Evolutionary conservation across 2,888 invertebrate species (phyloP), one percentile per base, ranked within the genome.

Genomic region (Zeuzera pyrina): DNA sequence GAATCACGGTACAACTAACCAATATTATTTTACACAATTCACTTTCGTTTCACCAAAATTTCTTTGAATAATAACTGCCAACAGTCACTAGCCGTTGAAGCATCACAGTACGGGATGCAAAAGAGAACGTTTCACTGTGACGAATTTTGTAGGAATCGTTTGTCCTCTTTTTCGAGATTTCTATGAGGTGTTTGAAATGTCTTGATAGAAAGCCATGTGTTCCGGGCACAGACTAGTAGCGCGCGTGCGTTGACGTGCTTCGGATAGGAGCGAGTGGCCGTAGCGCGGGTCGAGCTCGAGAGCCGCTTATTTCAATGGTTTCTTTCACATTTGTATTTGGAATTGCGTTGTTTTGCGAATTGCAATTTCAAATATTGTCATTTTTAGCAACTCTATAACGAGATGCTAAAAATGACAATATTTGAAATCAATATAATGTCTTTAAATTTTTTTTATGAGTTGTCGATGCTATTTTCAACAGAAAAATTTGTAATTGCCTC

Each of bases 191-290:
- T 34, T 38, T 31, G 33, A 33, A 57, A 51, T 61, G 59, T 57
- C 50, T 57, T 49, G 62, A 58, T 76, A 76, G 78, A 79, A 79
- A 79, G 74, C 64, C 50, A 51, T 45, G 57, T 57, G 60, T 65
- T 62, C 64, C 59, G 64, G 56, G n/a, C n/a, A 47, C 52, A 71
- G 69, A 73, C 68, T 66, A 69, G 55, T 70, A 52, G 57, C 47
- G 61, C 62, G 71, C 77, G 78, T 76, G 71, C 73, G 68, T 41
- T 52, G 55, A 57, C 67, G 63, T 57, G 70, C 65, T 61, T 44
- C 36, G 61, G 52, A 61, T 61, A 51, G 48, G 50, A 53, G 57
- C 56, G 65, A 77, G 66, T 77, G 78, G 58, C 47, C n/a, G n/a
- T n/a, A n/a, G 49, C 51, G 50, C 47, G 49, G 52, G 50, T 57